Evolutionary conservation across 2,888 invertebrate genomes (phyloP).

Genomic region (Kuschelorhynchus macadamiae): DNA sequence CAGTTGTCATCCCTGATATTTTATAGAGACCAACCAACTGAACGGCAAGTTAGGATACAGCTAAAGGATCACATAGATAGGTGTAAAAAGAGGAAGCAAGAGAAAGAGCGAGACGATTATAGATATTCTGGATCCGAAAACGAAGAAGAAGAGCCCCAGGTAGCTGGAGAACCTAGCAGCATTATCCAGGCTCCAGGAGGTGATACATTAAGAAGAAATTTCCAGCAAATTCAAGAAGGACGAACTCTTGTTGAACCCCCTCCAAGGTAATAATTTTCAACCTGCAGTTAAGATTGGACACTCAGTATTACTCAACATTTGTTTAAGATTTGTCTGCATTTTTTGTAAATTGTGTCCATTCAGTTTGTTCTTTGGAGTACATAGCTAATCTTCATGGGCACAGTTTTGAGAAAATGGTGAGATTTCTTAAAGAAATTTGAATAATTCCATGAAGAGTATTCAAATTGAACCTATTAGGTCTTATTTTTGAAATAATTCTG

Average conservation of each 20-base stretch:
- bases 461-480: no score
- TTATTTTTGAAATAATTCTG: no score
- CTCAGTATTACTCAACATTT: no score
- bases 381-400: no score
- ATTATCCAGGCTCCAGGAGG: slow-evolving; percentile 93
- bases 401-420: no score
- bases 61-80: slow-evolving; percentile 99
- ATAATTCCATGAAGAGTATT: no score
- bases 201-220: slow-evolving; percentile 96
- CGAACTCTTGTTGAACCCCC: slow-evolving; percentile 75
- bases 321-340: no score
- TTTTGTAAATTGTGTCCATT: no score
- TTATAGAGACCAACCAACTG: slow-evolving; percentile 96
- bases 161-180: slow-evolving; percentile 95
- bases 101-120: slow-evolving; percentile 85
- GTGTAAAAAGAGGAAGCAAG: slow-evolving; percentile 95
- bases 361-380: no score
- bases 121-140: slow-evolving; percentile 92
- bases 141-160: slow-evolving; percentile 93
- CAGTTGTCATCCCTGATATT: no score
- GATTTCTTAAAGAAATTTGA: no score
- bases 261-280: slow-evolving; percentile 58
- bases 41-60: slow-evolving; percentile 97
- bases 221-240: slow-evolving; percentile 96
- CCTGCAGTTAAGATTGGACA: no score